phyloP scores from a whole-genome alignment of 1,140 invertebrate species.

The Magallana ariakensis region DNA sequence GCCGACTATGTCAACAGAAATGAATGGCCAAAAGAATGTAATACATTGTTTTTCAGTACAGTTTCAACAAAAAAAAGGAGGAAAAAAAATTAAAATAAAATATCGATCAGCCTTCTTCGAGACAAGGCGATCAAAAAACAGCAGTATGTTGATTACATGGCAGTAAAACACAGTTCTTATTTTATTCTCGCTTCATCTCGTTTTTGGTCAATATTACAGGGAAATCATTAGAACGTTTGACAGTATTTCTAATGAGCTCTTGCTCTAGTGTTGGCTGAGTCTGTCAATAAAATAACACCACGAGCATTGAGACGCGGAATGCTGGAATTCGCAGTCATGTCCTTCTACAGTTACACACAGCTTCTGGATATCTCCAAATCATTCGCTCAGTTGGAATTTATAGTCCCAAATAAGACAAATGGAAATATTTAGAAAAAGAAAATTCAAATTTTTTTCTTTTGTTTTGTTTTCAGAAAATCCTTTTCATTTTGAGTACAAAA shows the following conservation, averaged over 20 bases:
- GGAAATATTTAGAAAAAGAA: no score
- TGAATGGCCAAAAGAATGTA: slow-evolving; percentile 5
- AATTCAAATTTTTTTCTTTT: background rate
- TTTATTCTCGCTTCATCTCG: slow-evolving; percentile 35
- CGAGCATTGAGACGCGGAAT: background rate
- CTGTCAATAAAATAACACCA: slow-evolving; percentile 36
- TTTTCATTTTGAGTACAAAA: no score
- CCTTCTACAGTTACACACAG: background rate
- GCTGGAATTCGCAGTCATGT: background rate
- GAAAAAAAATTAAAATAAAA: background rate
- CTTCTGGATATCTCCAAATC: background rate
- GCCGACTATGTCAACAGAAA: background rate
- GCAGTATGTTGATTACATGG: slow-evolving; percentile 21
- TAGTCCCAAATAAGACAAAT: background rate
- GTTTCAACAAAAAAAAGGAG: background rate
- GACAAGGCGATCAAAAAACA: slow-evolving; percentile 14
- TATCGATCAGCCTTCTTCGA: background rate
- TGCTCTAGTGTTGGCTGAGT: slow-evolving; percentile 24
- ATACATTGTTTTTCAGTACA: background rate
- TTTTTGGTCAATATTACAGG: slow-evolving; percentile 34
- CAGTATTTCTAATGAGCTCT: slow-evolving; percentile 31
- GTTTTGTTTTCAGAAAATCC: background rate
- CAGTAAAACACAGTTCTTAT: slow-evolving; percentile 8
- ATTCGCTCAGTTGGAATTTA: background rate
- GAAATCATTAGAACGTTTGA: slow-evolving; percentile 24